Evolutionary conservation across 2,797 vertebrate genomes (phyloP).

Genomic region (Chelmon rostratus): DNA sequence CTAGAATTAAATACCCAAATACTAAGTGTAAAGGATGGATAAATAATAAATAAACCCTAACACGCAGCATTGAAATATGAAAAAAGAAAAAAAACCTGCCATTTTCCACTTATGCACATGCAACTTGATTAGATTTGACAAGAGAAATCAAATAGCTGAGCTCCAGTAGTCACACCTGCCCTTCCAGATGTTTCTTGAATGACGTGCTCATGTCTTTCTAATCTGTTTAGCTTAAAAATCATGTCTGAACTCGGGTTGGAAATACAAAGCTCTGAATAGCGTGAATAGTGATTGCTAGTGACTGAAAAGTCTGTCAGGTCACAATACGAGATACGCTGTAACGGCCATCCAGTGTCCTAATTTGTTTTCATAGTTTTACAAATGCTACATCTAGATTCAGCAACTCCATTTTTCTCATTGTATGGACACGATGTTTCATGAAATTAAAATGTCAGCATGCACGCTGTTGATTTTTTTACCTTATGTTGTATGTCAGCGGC

Average conservation of each 20-base stretch:
- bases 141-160: constrained; percentile 16
- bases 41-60: not conserved
- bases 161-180: constrained; percentile 25
- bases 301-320: constrained; percentile 2
- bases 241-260: not conserved
- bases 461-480: not conserved
- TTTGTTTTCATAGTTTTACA: not conserved
- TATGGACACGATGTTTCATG: constrained; percentile 41
- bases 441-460: constrained; percentile 49
- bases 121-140: constrained; percentile 30
- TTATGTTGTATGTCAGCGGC: not conserved
- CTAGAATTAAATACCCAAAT: not conserved
- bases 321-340: not conserved
- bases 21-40: not conserved
- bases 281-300: not conserved
- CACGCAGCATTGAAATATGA: not conserved
- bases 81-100: not conserved
- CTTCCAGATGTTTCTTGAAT: constrained; percentile 22
- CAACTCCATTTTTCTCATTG: not conserved
- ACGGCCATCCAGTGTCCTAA: not conserved
- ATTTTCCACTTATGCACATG: not conserved
- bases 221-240: not conserved
- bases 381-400: not conserved
- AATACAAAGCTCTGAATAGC: not conserved
- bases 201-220: not conserved